Evolutionary conservation across 2,113 vertebrate genomes (phyloP).

Genomic region (Notechis scutatus): DNA sequence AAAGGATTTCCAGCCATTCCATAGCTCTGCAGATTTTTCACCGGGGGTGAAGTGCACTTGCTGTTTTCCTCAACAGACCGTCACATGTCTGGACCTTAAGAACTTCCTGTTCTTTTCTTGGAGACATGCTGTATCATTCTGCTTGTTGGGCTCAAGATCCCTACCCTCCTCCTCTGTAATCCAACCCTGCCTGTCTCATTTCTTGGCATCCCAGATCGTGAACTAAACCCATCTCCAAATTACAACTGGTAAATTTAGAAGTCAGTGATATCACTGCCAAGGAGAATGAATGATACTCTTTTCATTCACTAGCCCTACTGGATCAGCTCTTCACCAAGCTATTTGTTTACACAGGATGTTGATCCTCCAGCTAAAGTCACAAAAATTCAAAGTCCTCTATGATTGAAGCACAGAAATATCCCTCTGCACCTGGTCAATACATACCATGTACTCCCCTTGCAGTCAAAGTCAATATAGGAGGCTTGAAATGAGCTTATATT

Average conservation of each 20-base stretch:
- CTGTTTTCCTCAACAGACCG: background rate
- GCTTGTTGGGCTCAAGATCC: background rate
- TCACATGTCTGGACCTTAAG: background rate
- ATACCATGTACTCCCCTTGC: background rate
- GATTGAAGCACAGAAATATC: conserved; percentile 14
- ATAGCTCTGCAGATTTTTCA: background rate
- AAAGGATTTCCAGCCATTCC: background rate
- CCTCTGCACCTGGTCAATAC: conserved; percentile 7
- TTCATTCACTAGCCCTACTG: conserved; percentile 35
- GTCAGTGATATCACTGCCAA: conserved; percentile 36
- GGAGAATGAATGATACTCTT: conserved; percentile 43
- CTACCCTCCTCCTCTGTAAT: conserved; percentile 4
- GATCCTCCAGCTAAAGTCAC: conserved; percentile 17
- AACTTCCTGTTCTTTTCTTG: background rate
- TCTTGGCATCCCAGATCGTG: background rate
- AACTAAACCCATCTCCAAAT: conserved; percentile 30
- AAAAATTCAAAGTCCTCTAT: background rate
- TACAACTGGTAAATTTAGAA: conserved; percentile 52
- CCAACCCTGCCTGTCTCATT: conserved; percentile 26
- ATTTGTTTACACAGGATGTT: conserved; percentile 38
- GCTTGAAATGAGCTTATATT: conserved; percentile 17
- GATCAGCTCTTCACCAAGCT: conserved; percentile 13
- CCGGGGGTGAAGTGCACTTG: background rate
- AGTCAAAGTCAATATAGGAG: background rate
- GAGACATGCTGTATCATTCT: background rate